Evolutionary conservation across 2,113 vertebrate genomes (phyloP).

Genomic region (Eulemur macaco): DNA sequence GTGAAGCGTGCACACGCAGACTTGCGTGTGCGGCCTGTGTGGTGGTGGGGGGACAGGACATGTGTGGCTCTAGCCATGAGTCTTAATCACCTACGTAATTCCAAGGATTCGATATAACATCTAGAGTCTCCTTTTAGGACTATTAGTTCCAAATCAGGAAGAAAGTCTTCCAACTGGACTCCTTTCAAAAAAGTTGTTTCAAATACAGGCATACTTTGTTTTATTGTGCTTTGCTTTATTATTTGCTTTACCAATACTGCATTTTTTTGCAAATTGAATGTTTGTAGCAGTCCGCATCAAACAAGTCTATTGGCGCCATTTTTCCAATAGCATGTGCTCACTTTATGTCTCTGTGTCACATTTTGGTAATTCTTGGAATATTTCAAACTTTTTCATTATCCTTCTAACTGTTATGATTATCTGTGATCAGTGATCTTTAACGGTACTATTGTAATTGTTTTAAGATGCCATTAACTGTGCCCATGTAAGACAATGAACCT

Average conservation of each 20-base stretch:
- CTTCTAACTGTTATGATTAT: background rate
- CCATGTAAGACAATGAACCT: background rate
- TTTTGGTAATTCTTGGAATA: background rate
- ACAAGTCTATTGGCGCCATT: background rate
- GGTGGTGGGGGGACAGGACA: background rate
- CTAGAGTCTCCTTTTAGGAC: background rate
- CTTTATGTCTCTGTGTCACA: background rate
- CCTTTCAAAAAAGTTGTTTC: conserved; percentile 32
- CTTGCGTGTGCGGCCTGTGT: background rate
- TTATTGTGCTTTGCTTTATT: background rate
- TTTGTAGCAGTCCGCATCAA: background rate
- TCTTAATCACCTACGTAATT: background rate
- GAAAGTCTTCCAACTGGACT: background rate
- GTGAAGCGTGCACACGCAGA: background rate
- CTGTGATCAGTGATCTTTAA: background rate
- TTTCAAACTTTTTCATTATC: background rate
- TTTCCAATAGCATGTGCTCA: background rate
- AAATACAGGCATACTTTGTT: background rate
- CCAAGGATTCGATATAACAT: background rate
- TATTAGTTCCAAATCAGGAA: background rate
- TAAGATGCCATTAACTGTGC: background rate
- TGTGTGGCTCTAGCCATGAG: background rate
- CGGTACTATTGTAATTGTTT: background rate
- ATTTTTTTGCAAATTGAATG: background rate
- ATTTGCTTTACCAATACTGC: background rate